Percentiles rank a stretch among this genome's conserved stretches.
Evolutionary conservation across 2,888 invertebrate genomes (phyloP).

Genomic region (Lithophane semibrunnea): DNA sequence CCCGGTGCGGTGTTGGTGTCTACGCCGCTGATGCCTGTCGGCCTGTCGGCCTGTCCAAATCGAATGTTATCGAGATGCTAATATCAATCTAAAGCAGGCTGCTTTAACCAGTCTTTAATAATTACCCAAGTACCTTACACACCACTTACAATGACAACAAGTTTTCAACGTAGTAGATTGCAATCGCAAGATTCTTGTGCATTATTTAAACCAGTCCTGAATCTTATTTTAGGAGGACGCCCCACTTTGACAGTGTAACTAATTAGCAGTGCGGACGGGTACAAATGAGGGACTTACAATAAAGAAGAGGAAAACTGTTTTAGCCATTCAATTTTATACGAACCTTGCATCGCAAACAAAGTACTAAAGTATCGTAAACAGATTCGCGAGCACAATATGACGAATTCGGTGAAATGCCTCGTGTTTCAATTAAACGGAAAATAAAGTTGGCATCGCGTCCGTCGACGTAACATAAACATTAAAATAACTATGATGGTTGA

Average conservation of each 20-base stretch:
- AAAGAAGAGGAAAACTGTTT: conserved; percentile 55
- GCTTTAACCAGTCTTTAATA: conserved; percentile 28
- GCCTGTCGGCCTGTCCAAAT: conserved; percentile 66
- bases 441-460: conserved; percentile 83
- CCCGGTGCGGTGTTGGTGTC: conserved; percentile 74
- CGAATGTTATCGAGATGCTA: conserved; percentile 60
- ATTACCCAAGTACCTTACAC: not conserved
- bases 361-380: conserved; percentile 75
- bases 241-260: conserved; percentile 40
- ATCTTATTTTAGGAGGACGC: conserved; percentile 34
- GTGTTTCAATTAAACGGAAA: conserved; percentile 85
- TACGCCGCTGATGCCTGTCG: conserved; percentile 64
- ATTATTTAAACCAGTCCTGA: conserved; percentile 16
- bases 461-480: conserved; percentile 82
- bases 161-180: conserved; percentile 14
- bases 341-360: conserved; percentile 74
- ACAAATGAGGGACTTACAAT: conserved; percentile 54
- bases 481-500: conserved; percentile 82
- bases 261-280: conserved; percentile 49
- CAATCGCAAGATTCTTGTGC: conserved; percentile 16
- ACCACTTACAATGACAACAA: conserved; percentile 26
- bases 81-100: conserved; percentile 34
- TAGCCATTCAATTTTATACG: conserved; percentile 45
- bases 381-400: conserved; percentile 77
- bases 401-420: conserved; percentile 82